phyloP scores from a whole-genome alignment of 2,797 vertebrate species.

The Alfaro cultratus region DNA sequence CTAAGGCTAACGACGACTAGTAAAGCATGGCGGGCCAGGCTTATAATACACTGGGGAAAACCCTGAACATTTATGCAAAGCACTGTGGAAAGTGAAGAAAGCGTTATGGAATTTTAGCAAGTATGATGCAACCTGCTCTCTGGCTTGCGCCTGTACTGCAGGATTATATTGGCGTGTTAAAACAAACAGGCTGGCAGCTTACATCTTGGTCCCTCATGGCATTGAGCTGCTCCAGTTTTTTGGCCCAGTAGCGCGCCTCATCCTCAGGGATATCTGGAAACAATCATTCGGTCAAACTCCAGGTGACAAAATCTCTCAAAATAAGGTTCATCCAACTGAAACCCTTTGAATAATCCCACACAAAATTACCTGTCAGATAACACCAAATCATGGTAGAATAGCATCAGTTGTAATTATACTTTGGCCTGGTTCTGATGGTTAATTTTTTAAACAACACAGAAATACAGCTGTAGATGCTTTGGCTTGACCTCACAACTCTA shows the following conservation, averaged over 20 bases:
- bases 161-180: conserved; percentile 31
- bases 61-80: not conserved
- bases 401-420: conserved; percentile 9
- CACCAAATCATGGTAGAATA: conserved; percentile 7
- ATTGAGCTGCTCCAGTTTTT: conserved; percentile 97
- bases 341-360: conserved; percentile 17
- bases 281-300: conserved; percentile 44
- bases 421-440: conserved; percentile 17
- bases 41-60: too few relatives aligned
- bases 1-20: too few relatives aligned
- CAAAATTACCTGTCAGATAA: conserved; percentile 2
- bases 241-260: conserved; percentile 98
- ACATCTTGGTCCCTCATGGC: conserved; percentile 98
- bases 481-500: conserved; percentile 31
- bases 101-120: conserved; percentile 15
- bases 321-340: conserved; percentile 6
- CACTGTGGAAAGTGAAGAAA: conserved; percentile 5
- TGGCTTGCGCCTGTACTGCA: conserved; percentile 33
- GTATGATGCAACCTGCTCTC: conserved; percentile 5
- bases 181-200: conserved; percentile 64
- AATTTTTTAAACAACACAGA: conserved; percentile 6
- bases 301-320: conserved; percentile 30
- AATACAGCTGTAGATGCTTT: conserved; percentile 16
- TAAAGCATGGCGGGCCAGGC: too few relatives aligned
- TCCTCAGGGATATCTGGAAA: conserved; percentile 95